These are phyloP conservation scores for Seriola dumerili DNA, from an alignment of 2,113 vertebrate genomes.

Conservation along the genomic window DNA sequence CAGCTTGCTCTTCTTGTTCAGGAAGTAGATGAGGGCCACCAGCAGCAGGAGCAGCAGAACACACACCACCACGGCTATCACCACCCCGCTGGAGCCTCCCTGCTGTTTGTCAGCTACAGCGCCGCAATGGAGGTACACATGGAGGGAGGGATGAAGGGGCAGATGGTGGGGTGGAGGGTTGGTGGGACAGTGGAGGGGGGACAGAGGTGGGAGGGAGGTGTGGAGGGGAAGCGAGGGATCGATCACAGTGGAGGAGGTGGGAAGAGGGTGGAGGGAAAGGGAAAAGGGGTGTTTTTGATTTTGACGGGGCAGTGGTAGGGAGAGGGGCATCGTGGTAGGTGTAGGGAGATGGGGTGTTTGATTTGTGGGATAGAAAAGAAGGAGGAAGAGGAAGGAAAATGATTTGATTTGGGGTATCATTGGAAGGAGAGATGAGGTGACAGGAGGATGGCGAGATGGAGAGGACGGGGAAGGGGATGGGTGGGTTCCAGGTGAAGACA, in stretches of 20 bases:
- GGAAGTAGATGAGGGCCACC: slow-evolving; percentile 89
- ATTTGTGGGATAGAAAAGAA: slow-evolving; percentile 50
- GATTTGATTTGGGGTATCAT: slow-evolving; percentile 43
- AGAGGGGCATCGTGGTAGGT: slow-evolving; percentile 23
- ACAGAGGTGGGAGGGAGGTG: neutral
- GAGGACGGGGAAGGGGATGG: slow-evolving; percentile 5
- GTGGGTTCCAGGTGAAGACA: slow-evolving; percentile 48
- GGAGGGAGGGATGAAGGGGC: slow-evolving; percentile 28
- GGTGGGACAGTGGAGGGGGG: slow-evolving; percentile 32
- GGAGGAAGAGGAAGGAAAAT: slow-evolving; percentile 27
- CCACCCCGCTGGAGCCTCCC: slow-evolving; percentile 87
- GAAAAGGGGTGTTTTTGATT: slow-evolving; percentile 49
- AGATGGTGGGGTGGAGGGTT: slow-evolving; percentile 19
- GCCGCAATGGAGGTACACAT: slow-evolving; percentile 58
- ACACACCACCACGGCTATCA: slow-evolving; percentile 91
- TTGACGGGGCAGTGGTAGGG: neutral
- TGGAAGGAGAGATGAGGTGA: neutral
- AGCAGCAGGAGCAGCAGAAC: slow-evolving; percentile 90
- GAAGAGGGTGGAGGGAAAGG: slow-evolving; percentile 13
- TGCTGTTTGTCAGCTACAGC: slow-evolving; percentile 84
- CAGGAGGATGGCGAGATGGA: slow-evolving; percentile 7
- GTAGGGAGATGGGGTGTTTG: slow-evolving; percentile 38
- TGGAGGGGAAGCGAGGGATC: slow-evolving; percentile 1
- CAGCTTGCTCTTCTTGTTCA: slow-evolving; percentile 88
- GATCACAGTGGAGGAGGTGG: slow-evolving; percentile 37